These are phyloP conservation scores for Hassar affinis DNA, from an alignment of 2,113 vertebrate species.

Conservation along the genomic window DNA sequence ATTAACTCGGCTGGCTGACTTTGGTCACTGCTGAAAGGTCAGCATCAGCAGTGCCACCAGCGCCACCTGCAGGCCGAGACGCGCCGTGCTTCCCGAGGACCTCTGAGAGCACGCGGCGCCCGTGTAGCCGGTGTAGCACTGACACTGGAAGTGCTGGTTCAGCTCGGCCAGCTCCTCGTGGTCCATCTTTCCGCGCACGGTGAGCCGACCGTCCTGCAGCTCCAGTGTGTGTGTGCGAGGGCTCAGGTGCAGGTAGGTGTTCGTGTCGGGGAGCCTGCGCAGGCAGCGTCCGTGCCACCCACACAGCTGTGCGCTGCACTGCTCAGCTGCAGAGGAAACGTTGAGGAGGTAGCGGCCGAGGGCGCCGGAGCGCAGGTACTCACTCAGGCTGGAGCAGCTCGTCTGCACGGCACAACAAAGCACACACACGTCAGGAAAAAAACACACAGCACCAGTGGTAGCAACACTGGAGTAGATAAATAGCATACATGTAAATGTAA, in stretches of 20 bases:
- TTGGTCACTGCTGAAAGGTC: conserved; percentile 61
- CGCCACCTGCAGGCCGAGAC: conserved; percentile 53
- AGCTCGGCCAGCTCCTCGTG: conserved; percentile 61
- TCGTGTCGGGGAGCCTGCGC: conserved; percentile 61
- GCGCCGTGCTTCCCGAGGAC: conserved; percentile 58
- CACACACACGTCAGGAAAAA: not conserved
- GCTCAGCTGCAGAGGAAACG: conserved; percentile 76
- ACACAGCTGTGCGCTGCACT: conserved; percentile 83
- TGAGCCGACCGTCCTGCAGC: conserved; percentile 43
- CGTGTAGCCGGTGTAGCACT: conserved; percentile 82
- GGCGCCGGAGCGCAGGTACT: conserved; percentile 73
- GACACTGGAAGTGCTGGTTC: conserved; percentile 78
- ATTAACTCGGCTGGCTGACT: not conserved
- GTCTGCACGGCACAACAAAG: conserved; percentile 63
- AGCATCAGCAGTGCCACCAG: conserved; percentile 37
- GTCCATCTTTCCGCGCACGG: conserved; percentile 61
- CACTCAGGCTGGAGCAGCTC: conserved; percentile 79
- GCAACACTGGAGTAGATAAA: too few species aligned
- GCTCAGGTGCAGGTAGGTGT: conserved; percentile 80
- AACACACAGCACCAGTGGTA: too few species aligned
- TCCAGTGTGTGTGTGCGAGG: conserved; percentile 73
- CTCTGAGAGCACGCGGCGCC: conserved; percentile 67
- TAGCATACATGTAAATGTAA: too few species aligned
- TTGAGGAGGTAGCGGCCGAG: conserved; percentile 88
- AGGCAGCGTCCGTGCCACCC: conserved; percentile 81